Evolutionary conservation across 2,888 invertebrate species (phyloP).

Genomic region (Pycnomerus fuliginosus): DNA sequence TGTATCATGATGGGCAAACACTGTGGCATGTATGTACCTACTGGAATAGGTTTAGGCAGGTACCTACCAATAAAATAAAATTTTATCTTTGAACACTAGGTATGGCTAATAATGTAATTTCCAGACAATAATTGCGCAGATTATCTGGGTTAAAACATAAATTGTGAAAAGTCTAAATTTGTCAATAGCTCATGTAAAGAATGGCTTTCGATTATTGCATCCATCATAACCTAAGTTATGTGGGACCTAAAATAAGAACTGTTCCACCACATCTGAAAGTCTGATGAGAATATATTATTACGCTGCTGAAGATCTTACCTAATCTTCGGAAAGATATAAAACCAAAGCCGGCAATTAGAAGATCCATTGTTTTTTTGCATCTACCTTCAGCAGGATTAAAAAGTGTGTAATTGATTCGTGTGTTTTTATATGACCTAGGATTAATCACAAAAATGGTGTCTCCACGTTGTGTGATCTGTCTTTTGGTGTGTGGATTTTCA

Average conservation of each 20-base stretch:
- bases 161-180: no score
- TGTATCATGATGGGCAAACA: no score
- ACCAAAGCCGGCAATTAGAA: constrained; percentile 26
- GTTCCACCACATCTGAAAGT: constrained; percentile 23
- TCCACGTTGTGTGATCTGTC: constrained; percentile 31
- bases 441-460: constrained; percentile 11
- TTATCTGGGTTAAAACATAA: no score
- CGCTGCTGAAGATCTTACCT: constrained; percentile 36
- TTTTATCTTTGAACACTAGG: no score
- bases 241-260: constrained; percentile 8
- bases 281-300: constrained; percentile 25
- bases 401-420: neutral
- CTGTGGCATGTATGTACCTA: no score
- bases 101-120: no score
- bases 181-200: constrained; percentile 20
- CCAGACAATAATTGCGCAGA: no score
- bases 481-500: constrained; percentile 43
- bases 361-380: constrained; percentile 26
- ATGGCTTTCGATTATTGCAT: constrained; percentile 22
- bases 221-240: constrained; percentile 13
- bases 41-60: no score
- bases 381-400: neutral
- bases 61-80: no score
- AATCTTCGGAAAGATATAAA: constrained; percentile 42
- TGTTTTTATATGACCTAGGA: no score